A percentile compares a stretch with the other conserved stretches of the same genome.
phyloP scores from a whole-genome alignment of 2,888 invertebrate species.

The Athalia rosae region DNA sequence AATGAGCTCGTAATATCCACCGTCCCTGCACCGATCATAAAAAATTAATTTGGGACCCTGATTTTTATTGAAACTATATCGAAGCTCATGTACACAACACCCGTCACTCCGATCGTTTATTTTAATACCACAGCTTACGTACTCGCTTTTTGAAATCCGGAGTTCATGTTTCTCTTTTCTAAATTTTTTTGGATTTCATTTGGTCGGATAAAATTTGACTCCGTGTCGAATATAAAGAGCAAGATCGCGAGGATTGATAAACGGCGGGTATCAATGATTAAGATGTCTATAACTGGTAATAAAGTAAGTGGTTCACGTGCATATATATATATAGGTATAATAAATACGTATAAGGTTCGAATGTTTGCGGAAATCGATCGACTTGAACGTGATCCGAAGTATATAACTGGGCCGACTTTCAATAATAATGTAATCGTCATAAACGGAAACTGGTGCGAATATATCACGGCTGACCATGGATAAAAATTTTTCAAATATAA shows the following conservation, averaged over 20 bases:
- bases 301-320: background rate
- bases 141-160: background rate
- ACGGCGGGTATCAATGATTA: background rate
- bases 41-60: background rate
- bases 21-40: conserved; percentile 16
- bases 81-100: background rate
- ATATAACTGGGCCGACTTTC: background rate
- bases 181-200: too few relatives aligned
- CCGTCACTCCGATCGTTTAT: too few relatives aligned
- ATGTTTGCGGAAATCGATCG: too few relatives aligned
- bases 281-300: background rate
- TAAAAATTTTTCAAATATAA: too few relatives aligned
- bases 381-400: too few relatives aligned
- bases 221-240: background rate
- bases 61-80: background rate
- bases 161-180: background rate
- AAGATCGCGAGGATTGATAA: background rate
- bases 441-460: background rate
- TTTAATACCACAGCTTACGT: too few relatives aligned
- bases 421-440: background rate
- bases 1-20: conserved; percentile 30
- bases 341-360: too few relatives aligned
- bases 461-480: background rate
- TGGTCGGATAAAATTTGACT: too few relatives aligned
- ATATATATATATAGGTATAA: background rate